Evolutionary conservation across 35 echinoderm and acorn worm species (phyloP).

Genomic region (Heliocidaris tuberculata): DNA sequence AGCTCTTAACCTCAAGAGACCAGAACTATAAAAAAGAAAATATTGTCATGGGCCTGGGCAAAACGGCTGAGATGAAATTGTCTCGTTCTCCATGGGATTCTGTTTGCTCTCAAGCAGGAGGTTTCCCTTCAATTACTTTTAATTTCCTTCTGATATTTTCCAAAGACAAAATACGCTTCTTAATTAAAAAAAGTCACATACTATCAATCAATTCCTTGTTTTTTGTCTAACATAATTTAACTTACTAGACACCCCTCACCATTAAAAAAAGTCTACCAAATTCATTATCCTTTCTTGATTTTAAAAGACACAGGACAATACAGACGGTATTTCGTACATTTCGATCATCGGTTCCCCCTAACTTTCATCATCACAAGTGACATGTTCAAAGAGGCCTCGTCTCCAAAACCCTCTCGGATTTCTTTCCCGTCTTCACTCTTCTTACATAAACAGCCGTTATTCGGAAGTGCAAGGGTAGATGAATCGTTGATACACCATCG

Average conservation of each 20-base stretch:
- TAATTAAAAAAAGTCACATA: neutral
- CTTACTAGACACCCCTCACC: neutral
- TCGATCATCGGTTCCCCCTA: too few species aligned
- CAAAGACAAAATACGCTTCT: neutral
- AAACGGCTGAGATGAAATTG: neutral
- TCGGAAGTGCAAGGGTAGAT: slow-evolving; percentile 1
- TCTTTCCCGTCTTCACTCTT: neutral
- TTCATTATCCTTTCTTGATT: neutral
- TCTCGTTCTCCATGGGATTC: neutral
- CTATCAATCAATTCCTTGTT: neutral
- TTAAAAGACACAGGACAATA: too few species aligned
- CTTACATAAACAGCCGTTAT: neutral
- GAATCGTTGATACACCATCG: neutral
- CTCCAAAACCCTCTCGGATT: neutral
- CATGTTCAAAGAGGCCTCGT: neutral
- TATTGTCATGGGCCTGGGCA: neutral
- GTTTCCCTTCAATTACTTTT: neutral
- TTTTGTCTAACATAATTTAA: neutral
- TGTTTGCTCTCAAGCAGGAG: neutral
- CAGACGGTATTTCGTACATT: too few species aligned
- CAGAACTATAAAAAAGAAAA: neutral
- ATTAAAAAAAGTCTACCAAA: neutral
- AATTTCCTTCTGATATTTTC: neutral
- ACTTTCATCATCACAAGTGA: neutral
- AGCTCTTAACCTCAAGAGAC: neutral